These are phyloP conservation scores for Drosophila prosaltans DNA, from an alignment of 1,140 invertebrate genomes.

Conservation along the genomic window DNA sequence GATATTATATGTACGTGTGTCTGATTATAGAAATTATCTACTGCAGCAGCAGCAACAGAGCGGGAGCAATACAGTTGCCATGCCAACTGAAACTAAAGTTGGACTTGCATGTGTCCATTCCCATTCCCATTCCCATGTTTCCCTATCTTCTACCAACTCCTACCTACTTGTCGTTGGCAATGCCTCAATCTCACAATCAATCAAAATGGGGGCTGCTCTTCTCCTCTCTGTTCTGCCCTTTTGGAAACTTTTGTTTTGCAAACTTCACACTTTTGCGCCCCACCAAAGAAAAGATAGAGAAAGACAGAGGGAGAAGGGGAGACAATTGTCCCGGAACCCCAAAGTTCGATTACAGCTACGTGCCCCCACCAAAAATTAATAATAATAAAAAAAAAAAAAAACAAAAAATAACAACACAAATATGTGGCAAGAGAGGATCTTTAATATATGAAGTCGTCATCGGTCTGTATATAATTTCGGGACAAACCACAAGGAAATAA, in stretches of 20 bases:
- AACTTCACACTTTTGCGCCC: slow-evolving; percentile 78
- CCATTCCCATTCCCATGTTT: neutral
- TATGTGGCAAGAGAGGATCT: slow-evolving; percentile 10
- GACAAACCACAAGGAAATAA: slow-evolving; percentile 52
- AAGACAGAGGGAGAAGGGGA: neutral
- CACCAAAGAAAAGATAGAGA: slow-evolving; percentile 20
- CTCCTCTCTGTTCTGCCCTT: neutral
- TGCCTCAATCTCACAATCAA: slow-evolving; percentile 26
- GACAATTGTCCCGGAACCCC: neutral
- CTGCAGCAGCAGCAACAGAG: slow-evolving; percentile 27
- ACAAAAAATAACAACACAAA: slow-evolving; percentile 10
- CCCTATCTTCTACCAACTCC: slow-evolving; percentile 24
- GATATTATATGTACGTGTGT: slow-evolving; percentile 83
- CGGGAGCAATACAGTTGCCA: slow-evolving; percentile 20
- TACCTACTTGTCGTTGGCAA: slow-evolving; percentile 51
- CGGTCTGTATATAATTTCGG: slow-evolving; percentile 63
- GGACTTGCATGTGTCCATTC: slow-evolving; percentile 1
- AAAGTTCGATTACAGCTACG: slow-evolving; percentile 42
- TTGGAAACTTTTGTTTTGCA: slow-evolving; percentile 26
- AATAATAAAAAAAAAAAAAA: slow-evolving; percentile 12
- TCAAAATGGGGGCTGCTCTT: neutral
- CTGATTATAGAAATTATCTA: slow-evolving; percentile 83
- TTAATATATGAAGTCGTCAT: slow-evolving; percentile 70
- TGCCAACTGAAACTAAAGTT: slow-evolving; percentile 1
- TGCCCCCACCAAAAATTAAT: slow-evolving; percentile 26